A percentile compares a stretch with the other conserved stretches of the same genome.
Evolutionary conservation across 2,797 vertebrate genomes (phyloP).

Genomic region (Loriculus beryllinus): DNA sequence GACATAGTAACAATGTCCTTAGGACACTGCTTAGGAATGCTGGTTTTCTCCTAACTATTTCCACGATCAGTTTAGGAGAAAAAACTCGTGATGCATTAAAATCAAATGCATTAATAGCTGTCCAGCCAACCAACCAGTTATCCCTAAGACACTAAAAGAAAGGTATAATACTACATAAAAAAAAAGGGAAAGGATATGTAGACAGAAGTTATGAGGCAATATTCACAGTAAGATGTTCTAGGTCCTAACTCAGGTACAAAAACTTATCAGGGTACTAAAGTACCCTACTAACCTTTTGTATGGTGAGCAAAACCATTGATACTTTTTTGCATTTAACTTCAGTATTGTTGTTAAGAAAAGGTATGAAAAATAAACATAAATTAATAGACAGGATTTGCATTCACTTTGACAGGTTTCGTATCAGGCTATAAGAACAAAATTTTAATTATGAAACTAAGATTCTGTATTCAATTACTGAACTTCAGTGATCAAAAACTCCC

Average conservation of each 20-base stretch:
- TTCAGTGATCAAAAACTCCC: not conserved
- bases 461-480: not conserved
- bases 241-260: not conserved
- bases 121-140: not conserved
- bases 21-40: not conserved
- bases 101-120: not conserved
- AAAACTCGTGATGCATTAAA: not conserved
- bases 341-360: not conserved
- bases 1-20: not conserved
- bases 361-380: not conserved
- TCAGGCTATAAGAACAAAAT: not conserved
- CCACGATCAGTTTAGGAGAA: accelerated
- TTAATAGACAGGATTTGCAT: not conserved
- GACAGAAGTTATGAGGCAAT: not conserved
- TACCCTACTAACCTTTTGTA: not conserved
- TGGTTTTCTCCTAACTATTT: not conserved
- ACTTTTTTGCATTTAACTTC: not conserved
- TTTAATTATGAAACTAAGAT: not conserved
- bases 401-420: not conserved
- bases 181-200: not conserved
- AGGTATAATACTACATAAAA: not conserved
- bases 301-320: accelerated
- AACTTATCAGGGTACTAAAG: not conserved
- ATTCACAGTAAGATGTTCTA: not conserved
- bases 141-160: not conserved